Evolutionary conservation across 2,797 vertebrate species (phyloP).

Genomic region (Hypotaenidia philippensis): DNA sequence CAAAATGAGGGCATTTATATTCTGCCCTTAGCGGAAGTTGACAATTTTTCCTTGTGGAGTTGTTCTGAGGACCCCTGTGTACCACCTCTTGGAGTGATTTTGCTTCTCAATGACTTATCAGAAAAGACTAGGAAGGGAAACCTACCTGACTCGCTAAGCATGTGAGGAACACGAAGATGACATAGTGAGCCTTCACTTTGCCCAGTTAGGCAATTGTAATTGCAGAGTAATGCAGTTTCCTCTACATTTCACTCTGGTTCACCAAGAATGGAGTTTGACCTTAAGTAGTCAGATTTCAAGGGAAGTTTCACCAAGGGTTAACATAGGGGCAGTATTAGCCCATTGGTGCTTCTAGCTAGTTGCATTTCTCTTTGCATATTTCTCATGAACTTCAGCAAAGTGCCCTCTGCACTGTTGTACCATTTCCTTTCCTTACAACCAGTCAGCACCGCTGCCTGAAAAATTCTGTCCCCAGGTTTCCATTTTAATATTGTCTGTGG

Average conservation of each 20-base stretch:
- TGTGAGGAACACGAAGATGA: neutral
- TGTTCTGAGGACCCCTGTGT: accelerated
- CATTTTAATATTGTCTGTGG: neutral
- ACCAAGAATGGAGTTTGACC: neutral
- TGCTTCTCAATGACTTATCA: neutral
- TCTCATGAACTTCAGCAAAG: neutral
- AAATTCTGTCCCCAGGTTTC: neutral
- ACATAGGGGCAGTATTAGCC: neutral
- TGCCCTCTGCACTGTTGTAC: neutral
- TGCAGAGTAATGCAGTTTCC: constrained; percentile 14
- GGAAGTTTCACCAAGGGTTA: neutral
- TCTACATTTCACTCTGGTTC: neutral
- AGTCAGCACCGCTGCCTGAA: neutral
- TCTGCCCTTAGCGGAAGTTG: neutral
- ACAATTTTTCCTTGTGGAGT: neutral
- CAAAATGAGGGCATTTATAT: neutral
- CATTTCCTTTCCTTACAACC: neutral
- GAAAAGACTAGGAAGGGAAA: neutral
- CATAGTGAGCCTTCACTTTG: neutral
- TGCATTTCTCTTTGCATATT: neutral
- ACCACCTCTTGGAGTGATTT: neutral
- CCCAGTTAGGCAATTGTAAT: neutral
- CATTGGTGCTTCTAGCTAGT: neutral
- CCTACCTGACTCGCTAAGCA: neutral
- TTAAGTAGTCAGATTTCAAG: neutral